A percentile compares a stretch with the other conserved stretches of the same genome.
Evolutionary conservation across 2,888 invertebrate species (phyloP).

Genomic region (Anticlea derivata): DNA sequence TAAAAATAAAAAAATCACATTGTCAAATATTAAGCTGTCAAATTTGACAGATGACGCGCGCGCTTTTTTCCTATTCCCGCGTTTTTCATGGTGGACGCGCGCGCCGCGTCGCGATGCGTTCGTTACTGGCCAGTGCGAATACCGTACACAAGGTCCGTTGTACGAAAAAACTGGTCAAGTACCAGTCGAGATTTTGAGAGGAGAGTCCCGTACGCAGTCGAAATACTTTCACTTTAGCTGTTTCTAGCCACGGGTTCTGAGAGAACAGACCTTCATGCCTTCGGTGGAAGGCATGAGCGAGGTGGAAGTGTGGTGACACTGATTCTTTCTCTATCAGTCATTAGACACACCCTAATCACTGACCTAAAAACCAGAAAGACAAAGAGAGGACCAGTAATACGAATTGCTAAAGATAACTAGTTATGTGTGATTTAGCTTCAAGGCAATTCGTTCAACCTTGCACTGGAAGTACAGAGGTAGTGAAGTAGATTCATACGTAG

Average conservation of each 20-base stretch:
- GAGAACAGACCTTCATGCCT: background rate
- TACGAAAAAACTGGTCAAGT: slow-evolving; percentile 37
- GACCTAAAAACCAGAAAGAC: no score
- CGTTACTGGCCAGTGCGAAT: slow-evolving; percentile 42
- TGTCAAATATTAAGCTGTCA: slow-evolving; percentile 36
- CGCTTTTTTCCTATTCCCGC: slow-evolving; percentile 30
- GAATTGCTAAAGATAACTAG: no score
- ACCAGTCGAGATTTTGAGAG: slow-evolving; percentile 21
- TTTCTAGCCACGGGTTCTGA: background rate
- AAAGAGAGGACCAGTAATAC: no score
- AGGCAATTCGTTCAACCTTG: no score
- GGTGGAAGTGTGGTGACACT: no score
- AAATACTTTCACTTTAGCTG: slow-evolving; percentile 23
- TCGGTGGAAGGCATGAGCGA: no score
- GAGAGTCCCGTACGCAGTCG: slow-evolving; percentile 25
- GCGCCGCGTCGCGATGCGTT: slow-evolving; percentile 32
- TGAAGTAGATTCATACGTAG: no score
- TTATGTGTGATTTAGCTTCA: no score
- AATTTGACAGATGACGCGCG: slow-evolving; percentile 36
- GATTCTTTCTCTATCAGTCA: no score
- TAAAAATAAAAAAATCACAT: slow-evolving; percentile 44
- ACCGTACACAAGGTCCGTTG: slow-evolving; percentile 45
- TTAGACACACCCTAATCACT: no score
- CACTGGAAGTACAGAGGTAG: no score
- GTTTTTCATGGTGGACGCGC: slow-evolving; percentile 36